Conservation (phyloP, 2,113 vertebrate genomes). For the Phodopus roborovskii region DNA sequence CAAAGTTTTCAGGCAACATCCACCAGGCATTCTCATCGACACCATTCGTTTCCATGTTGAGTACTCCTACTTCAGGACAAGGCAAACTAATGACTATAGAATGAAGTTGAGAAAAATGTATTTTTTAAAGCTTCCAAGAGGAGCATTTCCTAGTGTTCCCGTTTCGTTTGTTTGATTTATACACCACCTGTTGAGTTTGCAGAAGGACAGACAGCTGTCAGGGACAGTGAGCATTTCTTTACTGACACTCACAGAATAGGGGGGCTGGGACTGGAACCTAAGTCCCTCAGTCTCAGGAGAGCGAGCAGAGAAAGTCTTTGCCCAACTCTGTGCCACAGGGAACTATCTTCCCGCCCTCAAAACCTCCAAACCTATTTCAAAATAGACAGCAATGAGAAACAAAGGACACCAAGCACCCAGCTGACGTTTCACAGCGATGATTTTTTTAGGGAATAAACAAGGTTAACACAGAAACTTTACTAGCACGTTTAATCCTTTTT, state of each 20-base stretch:
- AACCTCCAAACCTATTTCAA: not conserved
- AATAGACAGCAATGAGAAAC: not conserved
- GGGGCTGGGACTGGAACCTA: not conserved
- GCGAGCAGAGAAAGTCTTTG: not conserved
- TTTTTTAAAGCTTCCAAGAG: constrained; percentile 22
- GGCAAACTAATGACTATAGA: no score
- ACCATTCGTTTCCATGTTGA: no score
- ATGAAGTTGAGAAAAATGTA: no score
- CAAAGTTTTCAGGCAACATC: no score
- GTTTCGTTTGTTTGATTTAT: not conserved
- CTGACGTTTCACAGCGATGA: not conserved
- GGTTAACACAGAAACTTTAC: not conserved
- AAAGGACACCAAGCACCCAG: not conserved
- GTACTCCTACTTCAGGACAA: no score
- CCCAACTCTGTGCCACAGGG: no score
- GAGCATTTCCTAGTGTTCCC: not conserved
- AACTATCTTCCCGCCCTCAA: not conserved
- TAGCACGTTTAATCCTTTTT: not conserved
- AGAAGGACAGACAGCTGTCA: not conserved
- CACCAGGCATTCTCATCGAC: no score
- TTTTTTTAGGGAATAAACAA: constrained; percentile 16
- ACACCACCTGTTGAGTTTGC: not conserved
- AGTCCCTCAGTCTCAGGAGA: not conserved
- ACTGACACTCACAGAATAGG: not conserved
- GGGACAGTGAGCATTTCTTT: not conserved